Evolutionary conservation across 2,797 vertebrate genomes (phyloP).

Genomic region (Odontamblyopus rebecca): DNA sequence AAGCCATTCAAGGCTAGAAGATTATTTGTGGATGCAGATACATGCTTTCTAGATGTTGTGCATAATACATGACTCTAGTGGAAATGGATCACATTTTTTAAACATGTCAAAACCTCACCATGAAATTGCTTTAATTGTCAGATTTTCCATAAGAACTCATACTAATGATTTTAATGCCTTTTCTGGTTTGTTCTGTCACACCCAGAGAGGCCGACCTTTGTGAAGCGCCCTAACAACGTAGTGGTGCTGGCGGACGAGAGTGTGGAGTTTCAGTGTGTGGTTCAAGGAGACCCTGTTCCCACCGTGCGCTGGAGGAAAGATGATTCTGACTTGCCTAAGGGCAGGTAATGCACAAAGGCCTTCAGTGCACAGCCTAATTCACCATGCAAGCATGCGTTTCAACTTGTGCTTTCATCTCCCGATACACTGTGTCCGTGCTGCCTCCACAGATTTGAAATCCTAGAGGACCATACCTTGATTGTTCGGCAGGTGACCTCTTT

Average conservation of each 20-base stretch:
- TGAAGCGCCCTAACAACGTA: constrained; percentile 88
- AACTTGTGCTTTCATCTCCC: constrained; percentile 38
- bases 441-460: constrained; percentile 87
- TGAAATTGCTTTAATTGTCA: constrained; percentile 16
- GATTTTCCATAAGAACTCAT: constrained; percentile 6
- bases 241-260: constrained; percentile 88
- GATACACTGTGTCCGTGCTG: constrained; percentile 35
- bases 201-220: constrained; percentile 90
- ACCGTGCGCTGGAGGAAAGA: constrained; percentile 94
- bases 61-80: constrained; percentile 25
- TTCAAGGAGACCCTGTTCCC: constrained; percentile 90
- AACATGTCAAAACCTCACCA: not conserved
- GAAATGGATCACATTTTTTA: constrained; percentile 4
- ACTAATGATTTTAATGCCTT: constrained; percentile 11
- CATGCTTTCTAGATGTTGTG: constrained; percentile 28
- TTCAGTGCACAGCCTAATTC: constrained; percentile 28
- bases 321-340: constrained; percentile 89
- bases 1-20: constrained; percentile 57
- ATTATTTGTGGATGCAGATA: constrained; percentile 44
- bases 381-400: constrained; percentile 23
- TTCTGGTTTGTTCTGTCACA: constrained; percentile 14
- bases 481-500: constrained; percentile 87
- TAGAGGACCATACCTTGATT: constrained; percentile 94
- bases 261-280: constrained; percentile 89
- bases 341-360: constrained; percentile 78